Evolutionary conservation across 2,113 vertebrate genomes (phyloP).

Genomic region (Pseudois nayaur): DNA sequence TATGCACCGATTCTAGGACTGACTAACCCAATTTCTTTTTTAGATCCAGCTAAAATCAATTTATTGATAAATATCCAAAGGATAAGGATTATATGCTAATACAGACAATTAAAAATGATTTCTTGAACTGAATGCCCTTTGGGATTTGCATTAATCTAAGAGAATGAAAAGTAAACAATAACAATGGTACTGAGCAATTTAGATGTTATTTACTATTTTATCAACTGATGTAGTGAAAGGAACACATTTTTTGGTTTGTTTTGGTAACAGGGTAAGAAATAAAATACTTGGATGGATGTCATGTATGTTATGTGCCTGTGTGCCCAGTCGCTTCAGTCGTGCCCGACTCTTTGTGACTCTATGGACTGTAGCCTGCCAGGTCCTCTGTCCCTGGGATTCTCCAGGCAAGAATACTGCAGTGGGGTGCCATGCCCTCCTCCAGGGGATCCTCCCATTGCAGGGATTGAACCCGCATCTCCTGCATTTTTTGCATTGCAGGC

Average conservation of each 20-base stretch:
- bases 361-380: neutral
- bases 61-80: neutral
- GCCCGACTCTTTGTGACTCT: neutral
- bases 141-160: neutral
- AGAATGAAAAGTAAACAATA: neutral
- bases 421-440: neutral
- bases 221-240: neutral
- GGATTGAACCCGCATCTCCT: neutral
- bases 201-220: constrained; percentile 10
- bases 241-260: neutral
- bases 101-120: neutral
- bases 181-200: neutral
- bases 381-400: neutral
- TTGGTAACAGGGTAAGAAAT: neutral
- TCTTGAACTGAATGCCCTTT: neutral
- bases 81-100: neutral
- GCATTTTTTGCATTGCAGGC: neutral
- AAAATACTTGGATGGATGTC: neutral
- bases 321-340: fast-evolving
- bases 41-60: neutral
- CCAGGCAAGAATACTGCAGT: neutral
- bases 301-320: neutral
- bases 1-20: neutral
- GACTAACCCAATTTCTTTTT: neutral
- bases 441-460: neutral